Evolutionary conservation across 2,797 vertebrate genomes (phyloP), one percentile per base, ranked within the genome.

Genomic region (Danio tinwini): DNA sequence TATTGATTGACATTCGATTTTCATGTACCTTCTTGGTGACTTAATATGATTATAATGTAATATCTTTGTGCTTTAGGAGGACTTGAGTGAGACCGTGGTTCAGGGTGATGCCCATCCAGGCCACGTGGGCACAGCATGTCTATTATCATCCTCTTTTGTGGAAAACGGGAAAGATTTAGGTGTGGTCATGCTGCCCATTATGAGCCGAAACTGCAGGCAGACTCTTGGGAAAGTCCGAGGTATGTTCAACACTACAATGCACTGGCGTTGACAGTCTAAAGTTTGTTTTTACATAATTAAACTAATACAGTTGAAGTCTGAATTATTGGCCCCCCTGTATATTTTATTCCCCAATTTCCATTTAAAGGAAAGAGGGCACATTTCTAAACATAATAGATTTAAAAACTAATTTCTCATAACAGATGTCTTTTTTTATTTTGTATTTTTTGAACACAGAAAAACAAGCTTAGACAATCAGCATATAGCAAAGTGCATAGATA

Each of bases 201-300:
- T 99, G 97, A 95, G 93, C 82, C 94, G 96, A 75, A 97, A 94
- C 83, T 95, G 94, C 74, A 94, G 97, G 80, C 96, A 96, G 88
- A 97, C 98, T 9, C 95, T 99, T 49, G 98, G 98, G 71, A 99
- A 96, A 96, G 96, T 99, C 19, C 91, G 95, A 96, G 98, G 98
- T 98, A 90, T 82, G 63, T 11, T 52, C 49, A 8, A 0, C 5
- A 42, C n/a, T 6, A 14, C 1, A 39, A 5, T 56, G 17, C 39
- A 12, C 63, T 72, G 6, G n/a, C 16, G 17, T 37, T 42, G 6
- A 45, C 11, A 47, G n/a, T 53, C 7, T 11, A 53, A 75, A 42
- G 14, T 77, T 78, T 44, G 10, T 55, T 68, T n/a, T 21, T 9
- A 47, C 42, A 45, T 13, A 42, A 77, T 77, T 42, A 37, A 76